Conservation (phyloP, 2,888 invertebrate species). For the Volucella inflata region DNA sequence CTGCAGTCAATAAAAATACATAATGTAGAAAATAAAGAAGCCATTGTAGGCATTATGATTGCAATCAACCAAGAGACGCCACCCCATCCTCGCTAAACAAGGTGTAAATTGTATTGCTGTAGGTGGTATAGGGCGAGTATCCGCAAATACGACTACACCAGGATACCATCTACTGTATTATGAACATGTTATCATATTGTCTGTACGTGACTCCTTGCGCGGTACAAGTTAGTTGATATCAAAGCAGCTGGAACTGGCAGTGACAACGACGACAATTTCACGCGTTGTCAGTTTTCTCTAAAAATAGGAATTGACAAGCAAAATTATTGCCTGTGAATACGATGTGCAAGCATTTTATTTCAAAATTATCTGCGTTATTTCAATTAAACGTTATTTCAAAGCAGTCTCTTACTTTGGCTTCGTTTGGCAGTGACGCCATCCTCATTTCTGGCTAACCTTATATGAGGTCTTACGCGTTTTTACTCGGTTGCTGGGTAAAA, state of each 20-base stretch:
- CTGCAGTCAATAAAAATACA: constrained; percentile 40
- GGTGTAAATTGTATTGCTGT: not conserved
- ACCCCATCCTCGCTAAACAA: not conserved
- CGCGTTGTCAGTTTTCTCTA: constrained; percentile 56
- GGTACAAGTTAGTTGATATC: constrained; percentile 4
- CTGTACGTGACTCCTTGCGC: constrained; percentile 29
- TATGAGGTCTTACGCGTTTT: not conserved
- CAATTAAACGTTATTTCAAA: constrained; percentile 51
- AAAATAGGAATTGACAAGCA: constrained; percentile 48
- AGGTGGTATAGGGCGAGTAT: not conserved
- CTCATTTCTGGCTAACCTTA: not conserved
- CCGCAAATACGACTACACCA: not conserved
- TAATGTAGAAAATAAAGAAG: constrained; percentile 8
- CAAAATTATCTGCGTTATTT: constrained; percentile 42
- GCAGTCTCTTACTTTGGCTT: constrained; percentile 35
- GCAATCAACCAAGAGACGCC: constrained; percentile 3
- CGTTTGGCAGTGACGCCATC: constrained; percentile 32
- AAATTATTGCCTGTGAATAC: constrained; percentile 1
- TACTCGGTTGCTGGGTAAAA: not conserved
- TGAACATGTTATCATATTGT: constrained; percentile 32
- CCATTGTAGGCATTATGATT: constrained; percentile 12
- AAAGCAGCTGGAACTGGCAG: not conserved
- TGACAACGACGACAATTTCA: constrained; percentile 59
- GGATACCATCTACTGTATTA: constrained; percentile 10
- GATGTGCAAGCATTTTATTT: constrained; percentile 40